These are phyloP conservation scores for Ramphastos sulfuratus DNA, from an alignment of 2,113 vertebrate genomes.

Conservation along the genomic window DNA sequence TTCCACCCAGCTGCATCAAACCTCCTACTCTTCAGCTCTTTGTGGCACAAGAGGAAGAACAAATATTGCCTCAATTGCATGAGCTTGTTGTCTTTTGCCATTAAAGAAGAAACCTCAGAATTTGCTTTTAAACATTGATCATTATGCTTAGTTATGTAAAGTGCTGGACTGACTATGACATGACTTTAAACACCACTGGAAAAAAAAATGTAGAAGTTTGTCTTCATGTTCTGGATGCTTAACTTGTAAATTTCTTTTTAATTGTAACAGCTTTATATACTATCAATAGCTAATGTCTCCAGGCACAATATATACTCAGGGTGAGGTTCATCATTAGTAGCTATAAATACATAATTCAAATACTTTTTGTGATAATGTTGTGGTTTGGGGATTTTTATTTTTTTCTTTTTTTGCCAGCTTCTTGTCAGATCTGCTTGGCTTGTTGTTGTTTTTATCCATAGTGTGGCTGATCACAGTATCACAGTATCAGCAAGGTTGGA, in stretches of 20 bases:
- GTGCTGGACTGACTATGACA: not conserved
- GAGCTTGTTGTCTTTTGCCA: not conserved
- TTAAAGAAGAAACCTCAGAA: not conserved
- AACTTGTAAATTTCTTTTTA: not conserved
- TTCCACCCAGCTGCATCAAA: not conserved
- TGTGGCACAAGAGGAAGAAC: not conserved
- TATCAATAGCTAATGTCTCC: not conserved
- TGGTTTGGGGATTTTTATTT: too few relatives aligned
- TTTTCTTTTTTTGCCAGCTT: not conserved
- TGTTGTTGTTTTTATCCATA: not conserved
- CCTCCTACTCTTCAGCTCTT: not conserved
- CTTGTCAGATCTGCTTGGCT: not conserved
- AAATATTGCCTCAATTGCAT: not conserved
- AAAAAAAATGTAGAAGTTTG: not conserved
- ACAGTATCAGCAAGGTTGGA: too few relatives aligned
- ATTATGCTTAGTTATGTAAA: not conserved
- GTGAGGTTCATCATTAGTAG: not conserved
- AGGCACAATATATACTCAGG: not conserved
- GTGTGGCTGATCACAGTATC: too few relatives aligned
- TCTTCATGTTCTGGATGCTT: not conserved
- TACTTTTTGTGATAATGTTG: not conserved
- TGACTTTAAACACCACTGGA: not conserved
- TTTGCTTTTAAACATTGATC: not conserved
- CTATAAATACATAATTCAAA: not conserved
- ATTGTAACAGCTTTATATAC: not conserved